Evolutionary conservation across 2,888 invertebrate species (phyloP), one percentile per base, ranked within the genome.

Genomic region (Caenorhabditis sp.): DNA sequence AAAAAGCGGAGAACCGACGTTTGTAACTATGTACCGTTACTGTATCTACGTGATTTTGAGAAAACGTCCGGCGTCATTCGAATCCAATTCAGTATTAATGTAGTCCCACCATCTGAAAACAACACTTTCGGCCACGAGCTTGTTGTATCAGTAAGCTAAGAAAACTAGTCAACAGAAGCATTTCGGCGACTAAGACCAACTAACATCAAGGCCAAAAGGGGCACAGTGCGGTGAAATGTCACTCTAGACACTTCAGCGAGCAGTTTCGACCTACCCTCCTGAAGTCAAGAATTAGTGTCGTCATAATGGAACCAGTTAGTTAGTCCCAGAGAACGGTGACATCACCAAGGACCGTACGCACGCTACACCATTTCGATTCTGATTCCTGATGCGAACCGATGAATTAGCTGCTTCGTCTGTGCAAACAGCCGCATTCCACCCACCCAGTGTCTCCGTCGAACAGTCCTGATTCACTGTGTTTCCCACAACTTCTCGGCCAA

Each of bases 311-410:
- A 76, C 67, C 67, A 67, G 67, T 67, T 76, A 76, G 76, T 67
- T 76, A 76, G 76, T 67, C 76, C 76, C 76, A 61, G 44, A 76
- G 76, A 76, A 67, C 67, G 76, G 76, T 76, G 76, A 76, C 76
- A 76, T 76, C 76, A 67, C 76, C 51, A 61, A 76, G 67, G 67
- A n/a, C 76, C 76, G 76, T 64, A 72, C 71, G 44, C 71, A 55
- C 56, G 56, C 55, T 24, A 64, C 64, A 56, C 64, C 9, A 24
- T 37, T 58, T 32, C 64, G 74, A 51, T 74, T 67, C 76, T 67
- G 67, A 67, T 67, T 76, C 67, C 76, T 67, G 76, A 68, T 76
- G 61, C 67, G 50, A 47, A 26, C 35, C 44, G 60, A 67, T 47
- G 65, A 71, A 71, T 72, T 55, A 44, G 56, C 18, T n/a, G 71